Evolutionary conservation across 2,797 vertebrate genomes (phyloP).

Genomic region (Channa striata): DNA sequence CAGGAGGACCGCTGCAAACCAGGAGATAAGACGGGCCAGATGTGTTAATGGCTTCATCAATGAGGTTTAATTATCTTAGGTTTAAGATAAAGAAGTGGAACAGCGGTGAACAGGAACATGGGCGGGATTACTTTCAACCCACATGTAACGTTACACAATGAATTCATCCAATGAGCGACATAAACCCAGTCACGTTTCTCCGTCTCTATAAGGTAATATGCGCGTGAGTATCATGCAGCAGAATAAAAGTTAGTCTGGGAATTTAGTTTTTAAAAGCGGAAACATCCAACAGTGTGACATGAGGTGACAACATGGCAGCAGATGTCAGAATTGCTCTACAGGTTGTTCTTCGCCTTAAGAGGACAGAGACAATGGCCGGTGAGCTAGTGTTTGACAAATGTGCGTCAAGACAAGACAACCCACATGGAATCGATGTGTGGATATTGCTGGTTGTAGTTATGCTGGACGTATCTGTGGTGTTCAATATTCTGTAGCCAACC

Average conservation of each 20-base stretch:
- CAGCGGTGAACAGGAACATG: conserved; percentile 29
- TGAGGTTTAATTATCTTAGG: conserved; percentile 61
- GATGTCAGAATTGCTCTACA: background rate
- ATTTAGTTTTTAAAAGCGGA: background rate
- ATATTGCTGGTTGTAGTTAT: background rate
- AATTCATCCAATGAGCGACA: background rate
- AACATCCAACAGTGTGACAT: background rate
- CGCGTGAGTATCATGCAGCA: no score
- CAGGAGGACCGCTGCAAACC: conserved; percentile 43
- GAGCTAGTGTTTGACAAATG: background rate
- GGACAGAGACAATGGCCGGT: background rate
- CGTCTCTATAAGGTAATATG: no score
- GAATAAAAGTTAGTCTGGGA: no score
- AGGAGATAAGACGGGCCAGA: conserved; percentile 49
- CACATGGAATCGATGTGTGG: background rate
- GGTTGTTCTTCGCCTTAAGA: background rate
- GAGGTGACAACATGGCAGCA: background rate
- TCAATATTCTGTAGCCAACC: background rate
- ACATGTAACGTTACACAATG: background rate
- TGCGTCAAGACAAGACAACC: background rate
- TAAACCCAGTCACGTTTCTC: background rate
- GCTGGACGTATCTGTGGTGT: background rate
- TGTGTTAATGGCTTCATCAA: conserved; percentile 59
- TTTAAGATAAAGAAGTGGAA: conserved; percentile 50
- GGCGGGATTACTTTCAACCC: background rate